Evolutionary conservation across 92 coral and sea anemone species (phyloP).

Genomic region (Hydrozoanthus gracilis): DNA sequence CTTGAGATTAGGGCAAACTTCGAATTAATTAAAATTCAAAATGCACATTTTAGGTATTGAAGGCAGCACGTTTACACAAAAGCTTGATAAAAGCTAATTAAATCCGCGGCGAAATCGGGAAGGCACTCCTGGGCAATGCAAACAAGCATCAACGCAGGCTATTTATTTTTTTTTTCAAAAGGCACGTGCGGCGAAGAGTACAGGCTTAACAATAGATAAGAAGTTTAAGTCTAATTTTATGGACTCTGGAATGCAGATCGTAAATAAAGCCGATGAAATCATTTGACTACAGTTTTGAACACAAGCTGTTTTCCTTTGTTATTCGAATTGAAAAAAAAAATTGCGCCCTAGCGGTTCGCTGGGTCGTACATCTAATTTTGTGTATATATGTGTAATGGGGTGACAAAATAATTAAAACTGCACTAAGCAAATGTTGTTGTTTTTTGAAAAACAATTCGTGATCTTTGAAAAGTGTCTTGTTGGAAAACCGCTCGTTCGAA

Average conservation of each 20-base stretch:
- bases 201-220: conserved; percentile 53
- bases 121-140: conserved; percentile 55
- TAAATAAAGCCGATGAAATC: conserved; percentile 10
- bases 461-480: conserved; percentile 59
- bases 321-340: not conserved
- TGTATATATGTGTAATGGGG: conserved; percentile 37
- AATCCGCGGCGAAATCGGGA: conserved; percentile 61
- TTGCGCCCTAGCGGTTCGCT: not conserved
- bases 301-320: conserved; percentile 24
- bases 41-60: conserved; percentile 49
- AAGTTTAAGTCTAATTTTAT: conserved; percentile 6
- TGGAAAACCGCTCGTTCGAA: conserved; percentile 29
- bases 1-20: not conserved
- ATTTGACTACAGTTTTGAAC: not conserved
- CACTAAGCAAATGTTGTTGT: conserved; percentile 59
- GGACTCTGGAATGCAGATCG: conserved; percentile 14
- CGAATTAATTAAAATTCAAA: conserved; percentile 31
- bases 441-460: conserved; percentile 67
- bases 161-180: conserved; percentile 54
- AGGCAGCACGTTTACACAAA: conserved; percentile 66
- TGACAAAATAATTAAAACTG: conserved; percentile 58
- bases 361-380: not conserved
- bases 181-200: conserved; percentile 82
- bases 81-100: conserved; percentile 71
- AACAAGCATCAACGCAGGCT: conserved; percentile 61